Evolutionary conservation across 2,888 invertebrate species (phyloP).

Genomic region (Odontocerum albicorne): DNA sequence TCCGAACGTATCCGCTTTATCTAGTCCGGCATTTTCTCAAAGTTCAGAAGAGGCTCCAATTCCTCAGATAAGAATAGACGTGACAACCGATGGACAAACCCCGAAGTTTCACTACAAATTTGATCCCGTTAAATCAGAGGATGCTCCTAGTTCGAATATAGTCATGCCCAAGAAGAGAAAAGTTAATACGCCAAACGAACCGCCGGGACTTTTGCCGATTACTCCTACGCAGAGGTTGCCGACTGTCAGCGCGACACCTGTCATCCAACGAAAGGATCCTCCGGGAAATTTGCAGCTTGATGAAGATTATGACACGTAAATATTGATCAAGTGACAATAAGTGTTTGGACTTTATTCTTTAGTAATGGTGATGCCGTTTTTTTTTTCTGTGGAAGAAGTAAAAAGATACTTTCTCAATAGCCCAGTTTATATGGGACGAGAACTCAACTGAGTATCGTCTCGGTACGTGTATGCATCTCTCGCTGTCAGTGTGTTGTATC

Average conservation of each 20-base stretch:
- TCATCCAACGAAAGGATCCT: conserved; percentile 37
- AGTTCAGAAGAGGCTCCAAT: conserved; percentile 1
- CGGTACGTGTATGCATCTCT: no score
- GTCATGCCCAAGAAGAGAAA: conserved; percentile 14
- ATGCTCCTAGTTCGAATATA: conserved; percentile 5
- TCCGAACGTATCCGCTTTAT: not conserved
- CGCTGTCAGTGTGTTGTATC: no score
- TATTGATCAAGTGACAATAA: not conserved
- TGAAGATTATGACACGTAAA: conserved; percentile 59
- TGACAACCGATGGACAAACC: not conserved
- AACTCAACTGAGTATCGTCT: no score
- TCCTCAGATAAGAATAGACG: conserved; percentile 5
- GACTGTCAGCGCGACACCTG: no score
- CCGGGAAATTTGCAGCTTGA: conserved; percentile 53
- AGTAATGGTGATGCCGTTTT: no score
- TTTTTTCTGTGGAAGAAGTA: no score
- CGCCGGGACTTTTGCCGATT: conserved; percentile 32
- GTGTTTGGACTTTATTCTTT: no score
- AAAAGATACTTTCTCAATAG: no score
- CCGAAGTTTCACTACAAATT: conserved; percentile 16
- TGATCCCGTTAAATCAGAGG: not conserved
- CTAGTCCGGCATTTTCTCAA: not conserved
- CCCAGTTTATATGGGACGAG: no score
- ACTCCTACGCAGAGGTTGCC: conserved; percentile 42
- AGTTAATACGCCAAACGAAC: conserved; percentile 17